phyloP scores from a whole-genome alignment of 1,140 invertebrate species.

The Monomorium pharaonis region DNA sequence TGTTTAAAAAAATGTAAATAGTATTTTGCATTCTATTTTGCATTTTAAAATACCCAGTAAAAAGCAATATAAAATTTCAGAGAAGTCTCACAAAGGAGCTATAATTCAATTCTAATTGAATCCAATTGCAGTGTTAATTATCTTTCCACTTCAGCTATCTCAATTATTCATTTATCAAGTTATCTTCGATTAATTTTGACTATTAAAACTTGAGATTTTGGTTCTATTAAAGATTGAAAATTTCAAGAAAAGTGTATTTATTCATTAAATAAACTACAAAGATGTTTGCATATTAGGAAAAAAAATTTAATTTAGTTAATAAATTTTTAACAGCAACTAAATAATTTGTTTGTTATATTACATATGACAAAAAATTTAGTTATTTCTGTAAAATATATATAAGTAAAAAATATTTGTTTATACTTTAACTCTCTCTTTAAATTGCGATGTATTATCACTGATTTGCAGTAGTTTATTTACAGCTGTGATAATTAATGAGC shows the following conservation, averaged over 20 bases:
- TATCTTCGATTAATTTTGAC: conserved; percentile 58
- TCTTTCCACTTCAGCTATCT: conserved; percentile 43
- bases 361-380: too few relatives aligned
- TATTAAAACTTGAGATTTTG: neutral
- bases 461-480: too few relatives aligned
- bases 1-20: neutral
- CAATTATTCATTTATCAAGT: conserved; percentile 60
- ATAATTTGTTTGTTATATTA: too few relatives aligned
- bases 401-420: too few relatives aligned
- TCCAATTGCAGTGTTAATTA: conserved; percentile 61
- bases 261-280: too few relatives aligned
- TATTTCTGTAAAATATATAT: too few relatives aligned
- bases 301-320: too few relatives aligned
- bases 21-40: neutral
- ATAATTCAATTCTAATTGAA: conserved; percentile 56
- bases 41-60: neutral
- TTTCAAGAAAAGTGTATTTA: neutral
- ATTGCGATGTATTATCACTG: too few relatives aligned
- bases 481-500: too few relatives aligned
- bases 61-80: neutral
- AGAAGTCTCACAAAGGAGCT: neutral
- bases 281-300: too few relatives aligned
- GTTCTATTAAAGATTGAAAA: neutral
- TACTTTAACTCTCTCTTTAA: too few relatives aligned
- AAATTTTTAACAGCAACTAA: too few relatives aligned